Conservation (phyloP, 2,113 vertebrate species). For the Recurvirostra avosetta region DNA sequence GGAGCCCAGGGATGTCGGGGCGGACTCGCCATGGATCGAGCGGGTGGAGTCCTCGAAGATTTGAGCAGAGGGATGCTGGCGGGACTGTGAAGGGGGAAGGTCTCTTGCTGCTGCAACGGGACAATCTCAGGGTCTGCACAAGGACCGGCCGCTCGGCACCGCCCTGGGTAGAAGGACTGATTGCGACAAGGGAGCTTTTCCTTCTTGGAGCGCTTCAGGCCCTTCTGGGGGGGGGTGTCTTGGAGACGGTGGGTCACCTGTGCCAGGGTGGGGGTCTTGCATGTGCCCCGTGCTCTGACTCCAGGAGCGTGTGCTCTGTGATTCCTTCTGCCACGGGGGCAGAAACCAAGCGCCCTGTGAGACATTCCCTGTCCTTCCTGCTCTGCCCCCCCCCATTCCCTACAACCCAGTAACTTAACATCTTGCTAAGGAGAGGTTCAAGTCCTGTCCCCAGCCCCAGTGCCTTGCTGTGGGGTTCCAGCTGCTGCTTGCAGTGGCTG, state of each 20-base stretch:
- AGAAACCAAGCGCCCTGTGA: background rate
- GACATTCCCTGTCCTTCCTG: background rate
- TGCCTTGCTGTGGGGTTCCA: background rate
- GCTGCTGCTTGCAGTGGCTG: background rate
- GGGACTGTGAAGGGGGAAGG: background rate
- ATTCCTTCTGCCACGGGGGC: background rate
- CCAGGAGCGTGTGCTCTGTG: background rate
- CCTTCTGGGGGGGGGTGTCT: background rate
- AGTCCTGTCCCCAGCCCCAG: background rate
- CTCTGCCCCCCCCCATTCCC: background rate
- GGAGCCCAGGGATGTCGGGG: conserved; percentile 46
- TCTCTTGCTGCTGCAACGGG: background rate
- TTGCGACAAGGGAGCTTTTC: conserved; percentile 6
- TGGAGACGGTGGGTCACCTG: background rate
- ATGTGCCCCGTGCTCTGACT: conserved; percentile 27
- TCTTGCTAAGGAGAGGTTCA: background rate
- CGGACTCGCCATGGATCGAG: conserved; percentile 86
- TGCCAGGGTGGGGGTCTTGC: conserved; percentile 34
- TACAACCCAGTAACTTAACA: background rate
- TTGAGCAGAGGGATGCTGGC: conserved; percentile 65
- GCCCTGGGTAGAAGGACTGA: background rate
- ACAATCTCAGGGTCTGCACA: background rate
- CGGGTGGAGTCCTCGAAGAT: conserved; percentile 94
- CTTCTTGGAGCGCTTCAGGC: background rate
- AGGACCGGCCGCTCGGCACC: accelerated